Percentiles rank a stretch among this genome's conserved stretches.
Conservation (phyloP, 2,113 vertebrate genomes). For the Peromyscus leucopus region DNA sequence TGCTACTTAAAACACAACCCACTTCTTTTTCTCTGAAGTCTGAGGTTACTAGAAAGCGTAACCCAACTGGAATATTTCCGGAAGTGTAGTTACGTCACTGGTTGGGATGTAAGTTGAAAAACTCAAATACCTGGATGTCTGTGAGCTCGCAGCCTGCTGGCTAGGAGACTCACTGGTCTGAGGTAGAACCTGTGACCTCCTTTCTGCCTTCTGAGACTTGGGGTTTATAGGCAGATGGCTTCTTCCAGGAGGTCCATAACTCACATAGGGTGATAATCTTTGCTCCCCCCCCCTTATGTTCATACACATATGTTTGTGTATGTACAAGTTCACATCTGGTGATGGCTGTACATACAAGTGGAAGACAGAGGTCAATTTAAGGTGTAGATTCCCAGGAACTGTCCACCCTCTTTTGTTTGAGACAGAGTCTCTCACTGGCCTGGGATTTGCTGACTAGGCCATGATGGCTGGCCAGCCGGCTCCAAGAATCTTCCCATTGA, state of each 20-base stretch:
- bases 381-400: not conserved
- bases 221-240: not conserved
- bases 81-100: not conserved
- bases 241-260: not conserved
- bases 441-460: not conserved
- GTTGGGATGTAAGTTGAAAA: not conserved
- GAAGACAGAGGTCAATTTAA: not conserved
- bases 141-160: not conserved
- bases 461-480: not conserved
- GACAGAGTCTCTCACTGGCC: not conserved
- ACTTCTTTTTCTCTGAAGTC: not conserved
- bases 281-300: not conserved
- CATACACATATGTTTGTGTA: not conserved
- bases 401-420: not conserved
- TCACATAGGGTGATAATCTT: not conserved
- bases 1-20: not conserved
- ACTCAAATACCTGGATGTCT: not conserved
- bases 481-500: not conserved
- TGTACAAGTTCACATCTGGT: not conserved
- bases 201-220: not conserved
- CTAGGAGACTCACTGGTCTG: not conserved
- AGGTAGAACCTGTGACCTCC: not conserved
- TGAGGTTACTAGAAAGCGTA: not conserved
- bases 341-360: too few relatives aligned
- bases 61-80: not conserved